Conservation (phyloP, 1,140 invertebrate genomes). For the Drosophila micromelanica region DNA sequence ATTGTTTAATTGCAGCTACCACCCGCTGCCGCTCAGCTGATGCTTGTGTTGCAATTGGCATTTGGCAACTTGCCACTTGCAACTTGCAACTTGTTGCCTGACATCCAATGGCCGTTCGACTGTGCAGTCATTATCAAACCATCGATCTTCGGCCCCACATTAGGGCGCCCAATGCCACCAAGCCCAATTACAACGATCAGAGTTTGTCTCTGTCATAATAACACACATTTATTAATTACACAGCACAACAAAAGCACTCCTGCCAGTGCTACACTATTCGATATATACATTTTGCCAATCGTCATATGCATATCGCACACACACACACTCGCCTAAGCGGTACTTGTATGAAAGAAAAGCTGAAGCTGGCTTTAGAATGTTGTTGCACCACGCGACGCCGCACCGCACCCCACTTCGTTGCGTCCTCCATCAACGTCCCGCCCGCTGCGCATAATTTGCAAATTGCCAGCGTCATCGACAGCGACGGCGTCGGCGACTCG, state of each 20-base stretch:
- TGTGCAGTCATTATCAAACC: constrained; percentile 43
- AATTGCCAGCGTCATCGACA: constrained; percentile 55
- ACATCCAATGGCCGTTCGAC: constrained; percentile 1
- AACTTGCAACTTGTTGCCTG: constrained; percentile 13
- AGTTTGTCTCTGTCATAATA: constrained; percentile 53
- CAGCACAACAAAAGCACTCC: constrained; percentile 43
- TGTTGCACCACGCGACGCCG: constrained; percentile 56
- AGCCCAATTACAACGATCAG: constrained; percentile 21
- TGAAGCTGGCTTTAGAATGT: constrained; percentile 71
- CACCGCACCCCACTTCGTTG: constrained; percentile 34
- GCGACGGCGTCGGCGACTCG: constrained; percentile 30
- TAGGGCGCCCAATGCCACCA: constrained; percentile 76
- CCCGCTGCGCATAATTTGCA: constrained; percentile 71
- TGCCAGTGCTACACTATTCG: constrained; percentile 21
- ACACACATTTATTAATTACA: constrained; percentile 81
- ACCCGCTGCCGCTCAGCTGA: constrained; percentile 30
- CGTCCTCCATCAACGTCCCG: constrained; percentile 36
- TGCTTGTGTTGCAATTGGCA: constrained; percentile 31
- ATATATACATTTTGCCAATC: constrained; percentile 31
- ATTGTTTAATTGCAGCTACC: constrained; percentile 51
- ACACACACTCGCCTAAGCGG: constrained; percentile 8
- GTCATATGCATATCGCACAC: constrained; percentile 41
- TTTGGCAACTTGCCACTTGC: constrained; percentile 15
- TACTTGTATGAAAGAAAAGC: constrained; percentile 58
- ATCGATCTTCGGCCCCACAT: constrained; percentile 65